Evolutionary conservation across 2,113 vertebrate genomes (phyloP), one percentile per base, ranked within the genome.

Genomic region (Periophthalmus modestus): DNA sequence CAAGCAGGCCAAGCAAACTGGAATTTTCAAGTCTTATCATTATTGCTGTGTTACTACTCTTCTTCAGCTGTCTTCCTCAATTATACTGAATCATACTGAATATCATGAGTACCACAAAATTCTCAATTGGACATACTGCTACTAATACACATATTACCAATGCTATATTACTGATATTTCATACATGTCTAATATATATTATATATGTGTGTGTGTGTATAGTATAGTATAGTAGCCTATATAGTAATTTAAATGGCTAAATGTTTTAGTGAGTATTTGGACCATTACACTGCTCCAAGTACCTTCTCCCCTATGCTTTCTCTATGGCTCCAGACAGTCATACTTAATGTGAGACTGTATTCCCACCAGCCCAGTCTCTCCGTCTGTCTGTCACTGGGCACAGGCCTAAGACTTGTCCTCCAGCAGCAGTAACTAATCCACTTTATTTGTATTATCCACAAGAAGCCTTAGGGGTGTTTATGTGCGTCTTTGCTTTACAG

Each of bases 401-500:
- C 76, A 46, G 69, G 78, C 62, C 77, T 73, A 73, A 77, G 75
- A 88, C 74, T 57, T 73, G 57, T 83, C 79, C 81, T 81, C 61
- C 80, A 85, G 73, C 77, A 80, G 75, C 36, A 58, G 74, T 86
- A 88, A 81, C 69, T 86, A 85, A 83, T 81, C 79, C 78, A 74
- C 78, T 66, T 72, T 24, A 73, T 69, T 72, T 87, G 83, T 84
- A 72, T 91, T 86, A 87, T 88, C 84, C 83, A 88, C 87, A 85
- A 86, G 82, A 81, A 86, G 85, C 81, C 86, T 87, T 85, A 74
- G 71, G 88, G 87, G 79, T 84, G 80, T 88, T 78, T 87, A 74
- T 7, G 72, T 77, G 46, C 33, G 43, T 70, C 82, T 86, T 82
- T 79, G 74, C 86, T 83, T 80, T 66, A 74, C 71, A 72, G 71